These are phyloP conservation scores for Acanthochromis polyacanthus DNA, from an alignment of 2,113 vertebrate species.

Conservation along the genomic window DNA sequence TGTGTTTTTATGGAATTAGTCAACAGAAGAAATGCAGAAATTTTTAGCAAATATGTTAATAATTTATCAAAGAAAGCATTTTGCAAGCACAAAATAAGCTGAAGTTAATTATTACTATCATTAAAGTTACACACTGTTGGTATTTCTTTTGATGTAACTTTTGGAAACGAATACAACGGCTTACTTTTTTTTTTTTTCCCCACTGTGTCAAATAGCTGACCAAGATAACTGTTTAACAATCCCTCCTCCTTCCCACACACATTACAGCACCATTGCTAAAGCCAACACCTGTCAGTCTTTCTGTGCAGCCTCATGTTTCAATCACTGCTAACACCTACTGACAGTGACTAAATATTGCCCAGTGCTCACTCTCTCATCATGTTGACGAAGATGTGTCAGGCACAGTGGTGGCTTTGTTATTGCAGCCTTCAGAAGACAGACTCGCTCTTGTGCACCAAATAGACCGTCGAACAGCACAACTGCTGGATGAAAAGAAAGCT, in stretches of 20 bases:
- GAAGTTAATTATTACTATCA: not conserved
- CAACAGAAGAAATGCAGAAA: not conserved
- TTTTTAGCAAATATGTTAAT: not conserved
- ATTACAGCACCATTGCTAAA: not conserved
- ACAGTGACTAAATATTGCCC: constrained; percentile 57
- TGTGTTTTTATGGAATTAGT: constrained; percentile 16
- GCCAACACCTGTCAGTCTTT: constrained; percentile 50
- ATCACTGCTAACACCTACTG: constrained; percentile 43
- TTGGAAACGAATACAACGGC: not conserved
- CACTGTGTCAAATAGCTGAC: not conserved
- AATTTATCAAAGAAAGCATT: not conserved
- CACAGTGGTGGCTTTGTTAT: constrained; percentile 53
- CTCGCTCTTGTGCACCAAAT: constrained; percentile 22
- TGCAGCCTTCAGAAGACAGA: constrained; percentile 34
- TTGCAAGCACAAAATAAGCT: not conserved
- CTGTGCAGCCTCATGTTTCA: constrained; percentile 49
- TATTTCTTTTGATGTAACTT: not conserved
- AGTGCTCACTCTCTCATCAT: constrained; percentile 37
- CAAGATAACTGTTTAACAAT: not conserved
- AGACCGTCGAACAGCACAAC: constrained; percentile 5
- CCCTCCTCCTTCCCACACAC: not conserved
- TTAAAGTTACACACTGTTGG: not conserved
- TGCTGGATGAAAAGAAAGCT: constrained; percentile 30
- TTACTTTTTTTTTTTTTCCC: not conserved
- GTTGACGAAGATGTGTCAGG: constrained; percentile 46